Conservation (phyloP, 2,797 vertebrate genomes). For the Sebastes steindachneri region DNA sequence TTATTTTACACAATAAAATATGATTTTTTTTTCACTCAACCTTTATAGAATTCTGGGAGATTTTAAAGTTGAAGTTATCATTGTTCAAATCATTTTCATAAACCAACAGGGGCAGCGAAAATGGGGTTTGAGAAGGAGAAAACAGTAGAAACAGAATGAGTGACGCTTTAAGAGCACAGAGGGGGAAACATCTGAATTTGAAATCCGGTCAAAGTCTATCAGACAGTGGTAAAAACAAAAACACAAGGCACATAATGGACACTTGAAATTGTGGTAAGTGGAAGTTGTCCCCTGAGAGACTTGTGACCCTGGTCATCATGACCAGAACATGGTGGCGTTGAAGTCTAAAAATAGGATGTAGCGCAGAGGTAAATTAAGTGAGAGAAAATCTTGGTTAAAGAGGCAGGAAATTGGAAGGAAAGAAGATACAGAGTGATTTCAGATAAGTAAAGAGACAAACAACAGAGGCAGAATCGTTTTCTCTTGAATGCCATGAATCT, state of each 20-base stretch:
- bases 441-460: background rate
- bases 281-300: background rate
- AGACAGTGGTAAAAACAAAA: background rate
- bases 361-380: constrained; percentile 7
- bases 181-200: background rate
- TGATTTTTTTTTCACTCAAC: background rate
- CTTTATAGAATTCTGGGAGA: no score
- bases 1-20: background rate
- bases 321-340: constrained; percentile 24
- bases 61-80: background rate
- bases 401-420: background rate
- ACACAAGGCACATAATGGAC: background rate
- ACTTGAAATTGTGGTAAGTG: constrained; percentile 4
- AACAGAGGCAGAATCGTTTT: background rate
- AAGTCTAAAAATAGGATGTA: background rate
- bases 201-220: background rate
- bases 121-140: background rate
- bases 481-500: background rate
- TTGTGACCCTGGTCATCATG: constrained; percentile 52
- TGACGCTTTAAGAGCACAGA: background rate
- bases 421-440: background rate
- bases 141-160: background rate
- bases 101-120: background rate
- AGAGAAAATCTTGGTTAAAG: background rate
- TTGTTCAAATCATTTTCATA: background rate